Percentiles rank a stretch among this genome's conserved stretches.
Evolutionary conservation across 2,113 vertebrate genomes (phyloP).

Genomic region (Prolemur simus): DNA sequence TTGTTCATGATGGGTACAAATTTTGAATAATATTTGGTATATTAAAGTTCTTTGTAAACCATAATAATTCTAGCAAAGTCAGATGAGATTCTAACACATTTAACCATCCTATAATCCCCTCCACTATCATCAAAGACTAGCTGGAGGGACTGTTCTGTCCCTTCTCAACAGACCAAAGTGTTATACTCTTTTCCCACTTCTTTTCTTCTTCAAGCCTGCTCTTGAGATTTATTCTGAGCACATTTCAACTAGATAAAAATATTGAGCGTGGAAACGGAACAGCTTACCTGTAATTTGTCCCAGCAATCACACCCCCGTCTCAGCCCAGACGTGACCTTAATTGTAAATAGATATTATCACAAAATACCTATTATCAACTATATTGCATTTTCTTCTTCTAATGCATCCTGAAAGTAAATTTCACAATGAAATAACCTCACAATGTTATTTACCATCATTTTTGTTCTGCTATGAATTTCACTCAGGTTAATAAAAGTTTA

Average conservation of each 20-base stretch:
- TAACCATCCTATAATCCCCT: neutral
- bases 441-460: neutral
- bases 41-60: neutral
- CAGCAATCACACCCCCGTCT: neutral
- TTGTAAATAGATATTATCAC: neutral
- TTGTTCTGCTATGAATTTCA: neutral
- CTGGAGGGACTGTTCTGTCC: neutral
- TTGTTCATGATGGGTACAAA: neutral
- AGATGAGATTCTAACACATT: neutral
- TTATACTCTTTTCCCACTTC: neutral
- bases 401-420: neutral
- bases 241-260: neutral
- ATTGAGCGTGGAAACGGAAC: neutral
- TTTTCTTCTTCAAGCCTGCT: neutral
- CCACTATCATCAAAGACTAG: neutral
- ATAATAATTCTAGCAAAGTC: neutral
- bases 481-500: neutral
- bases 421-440: neutral
- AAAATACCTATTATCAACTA: neutral
- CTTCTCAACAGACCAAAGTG: neutral
- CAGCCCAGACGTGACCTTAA: neutral
- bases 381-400: neutral
- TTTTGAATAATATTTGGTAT: neutral
- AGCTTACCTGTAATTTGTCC: neutral
- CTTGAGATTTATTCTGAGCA: constrained; percentile 28